phyloP scores from a whole-genome alignment of 1,140 invertebrate genomes.

The Drosophila cardini region DNA sequence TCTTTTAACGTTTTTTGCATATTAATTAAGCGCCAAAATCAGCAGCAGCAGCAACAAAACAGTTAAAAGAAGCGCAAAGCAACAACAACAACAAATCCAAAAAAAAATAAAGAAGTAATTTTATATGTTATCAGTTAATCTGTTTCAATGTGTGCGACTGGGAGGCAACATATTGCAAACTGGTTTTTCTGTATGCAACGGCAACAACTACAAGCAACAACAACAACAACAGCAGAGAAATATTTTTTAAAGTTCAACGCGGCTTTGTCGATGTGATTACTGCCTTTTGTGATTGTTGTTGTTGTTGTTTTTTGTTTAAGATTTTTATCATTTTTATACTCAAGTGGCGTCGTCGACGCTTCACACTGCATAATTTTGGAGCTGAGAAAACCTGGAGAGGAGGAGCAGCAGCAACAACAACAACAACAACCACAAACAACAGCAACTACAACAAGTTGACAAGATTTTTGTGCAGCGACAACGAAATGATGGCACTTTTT shows the following conservation, averaged over 20 bases:
- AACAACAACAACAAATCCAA: slow-evolving; percentile 41
- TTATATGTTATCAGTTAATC: slow-evolving; percentile 80
- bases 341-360: slow-evolving; percentile 74
- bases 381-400: slow-evolving; percentile 25
- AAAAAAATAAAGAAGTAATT: slow-evolving; percentile 62
- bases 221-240: slow-evolving; percentile 45
- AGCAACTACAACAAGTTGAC: slow-evolving; percentile 58
- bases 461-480: slow-evolving; percentile 79
- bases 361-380: slow-evolving; percentile 80
- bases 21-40: slow-evolving; percentile 83
- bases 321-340: slow-evolving; percentile 79
- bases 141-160: slow-evolving; percentile 32
- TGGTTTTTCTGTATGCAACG: slow-evolving; percentile 65
- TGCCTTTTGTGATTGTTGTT: slow-evolving; percentile 42
- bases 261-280: slow-evolving; percentile 44
- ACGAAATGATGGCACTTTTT: slow-evolving; percentile 69
- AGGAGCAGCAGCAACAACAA: slow-evolving; percentile 31
- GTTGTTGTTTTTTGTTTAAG: slow-evolving; percentile 59
- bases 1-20: slow-evolving; percentile 79
- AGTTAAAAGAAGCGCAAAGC: slow-evolving; percentile 48
- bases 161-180: slow-evolving; percentile 56
- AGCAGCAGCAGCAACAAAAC: slow-evolving; percentile 48
- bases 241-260: slow-evolving; percentile 59
- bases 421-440: slow-evolving; percentile 27
- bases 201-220: slow-evolving; percentile 18